Evolutionary conservation across 1,140 invertebrate species (phyloP), one percentile per base, ranked within the genome.

Genomic region (Homalodisca vitripennis): DNA sequence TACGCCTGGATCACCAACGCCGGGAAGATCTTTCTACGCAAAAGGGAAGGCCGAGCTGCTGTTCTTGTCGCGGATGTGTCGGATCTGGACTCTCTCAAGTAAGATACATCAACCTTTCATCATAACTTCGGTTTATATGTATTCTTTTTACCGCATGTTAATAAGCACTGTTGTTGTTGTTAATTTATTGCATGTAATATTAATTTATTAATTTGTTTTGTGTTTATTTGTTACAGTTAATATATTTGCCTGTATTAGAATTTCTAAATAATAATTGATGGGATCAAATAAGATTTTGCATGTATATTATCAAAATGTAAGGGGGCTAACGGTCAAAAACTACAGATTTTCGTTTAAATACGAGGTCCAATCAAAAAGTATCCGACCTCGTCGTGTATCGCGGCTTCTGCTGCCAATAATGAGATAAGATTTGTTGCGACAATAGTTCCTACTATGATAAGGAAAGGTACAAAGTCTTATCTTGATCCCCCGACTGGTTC

Each of bases 291-390:
- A 53, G 6, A 12, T 24, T 12, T 53, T 53, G 20, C 12, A 53
- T 22, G 22, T 53, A 12, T 53, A 53, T 53, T 53, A 53, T 22
- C 48, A 53, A 53, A 53, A 53, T 53, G 48, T 53, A n/a, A n/a
- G 48, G 13, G 48, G 48, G 12, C 22, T 53, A 24, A 53, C n/a
- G 48, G 22, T 53, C 48, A 13, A 53, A 53, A 22, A n/a, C 48
- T n/a, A 53, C 12, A 13, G 22, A 53, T 12, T 53, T 53, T 53
- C 13, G 48, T 53, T 53, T 53, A 53, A 53, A 53, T 53, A n/a
- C 48, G n/a, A n/a, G n/a, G n/a, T n/a, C n/a, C n/a, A n/a, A n/a
- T n/a, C n/a, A n/a, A n/a, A n/a, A n/a, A n/a, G n/a, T n/a, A n/a
- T n/a, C n/a, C n/a, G n/a, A n/a, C n/a, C n/a, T n/a, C n/a, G n/a